Base-by-base conservation (phyloP, 2,113 vertebrate genomes). In the Apteryx mantelli region DNA sequence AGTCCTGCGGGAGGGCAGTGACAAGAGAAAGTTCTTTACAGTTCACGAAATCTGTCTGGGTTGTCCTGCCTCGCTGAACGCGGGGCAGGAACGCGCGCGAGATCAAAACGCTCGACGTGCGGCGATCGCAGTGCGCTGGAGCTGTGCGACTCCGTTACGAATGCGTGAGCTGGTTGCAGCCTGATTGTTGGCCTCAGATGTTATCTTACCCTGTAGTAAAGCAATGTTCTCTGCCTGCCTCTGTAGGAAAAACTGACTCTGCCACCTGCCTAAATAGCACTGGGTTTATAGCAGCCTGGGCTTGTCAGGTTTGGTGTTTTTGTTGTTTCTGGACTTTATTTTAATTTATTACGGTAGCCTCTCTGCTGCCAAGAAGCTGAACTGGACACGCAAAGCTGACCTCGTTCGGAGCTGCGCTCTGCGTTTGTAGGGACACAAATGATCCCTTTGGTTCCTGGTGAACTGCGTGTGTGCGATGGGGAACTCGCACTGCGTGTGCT, bases 91-190 rank as follows among this genome's bases (percentile, higher is more conserved):
- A 38, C 36, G 7, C 36, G 36, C 36, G 5, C 73, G 42, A 30
- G 61, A 34, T n/a, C 20, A 9, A 50, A 56, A 13, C 0, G 4
- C 52, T 46, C 1, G 0, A 2, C 16, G 66, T 56, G 25, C 24
- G 73, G 70, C 71, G 71, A 13, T 42, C 60, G 3, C 1, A 1
- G 25, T 4, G 7, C 3, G 1, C 66, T 64, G 87, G 82, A 64
- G 71, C 78, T 86, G 48, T 2, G 5, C 32, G 65, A 86, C 40
- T 40, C 7, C 36, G 65, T 46, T 58, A 34, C 1, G 4, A 58
- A 83, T 44, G 55, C 30, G 2, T 2, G 26, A 79, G 73, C 79
- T 50, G 63, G 68, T 10, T 60, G 87, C 88, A 48, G 75, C 80
- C 61, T 11, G 63, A 12, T 38, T 32, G 79, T 16, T 12, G 11